Evolutionary conservation across 2,888 invertebrate genomes (phyloP).

Genomic region (Biston betularia): DNA sequence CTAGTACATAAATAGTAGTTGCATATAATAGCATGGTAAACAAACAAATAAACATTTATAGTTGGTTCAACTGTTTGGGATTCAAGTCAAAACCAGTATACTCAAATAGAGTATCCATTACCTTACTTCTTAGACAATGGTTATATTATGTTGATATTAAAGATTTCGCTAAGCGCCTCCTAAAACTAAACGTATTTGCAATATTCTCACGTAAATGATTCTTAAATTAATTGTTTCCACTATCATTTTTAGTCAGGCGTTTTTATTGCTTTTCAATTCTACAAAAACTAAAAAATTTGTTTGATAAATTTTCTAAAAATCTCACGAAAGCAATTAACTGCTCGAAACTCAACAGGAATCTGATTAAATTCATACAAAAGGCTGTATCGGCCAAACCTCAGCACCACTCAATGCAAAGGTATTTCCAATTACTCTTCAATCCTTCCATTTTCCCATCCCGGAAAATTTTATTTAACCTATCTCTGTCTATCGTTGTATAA

Average conservation of each 20-base stretch:
- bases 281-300: background rate
- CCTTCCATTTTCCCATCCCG: constrained; percentile 79
- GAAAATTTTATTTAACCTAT: constrained; percentile 74
- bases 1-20: too few relatives aligned
- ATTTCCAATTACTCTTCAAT: constrained; percentile 86
- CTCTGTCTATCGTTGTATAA: constrained; percentile 58
- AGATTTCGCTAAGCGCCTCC: background rate
- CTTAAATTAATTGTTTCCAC: too few relatives aligned
- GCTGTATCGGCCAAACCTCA: constrained; percentile 75
- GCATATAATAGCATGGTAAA: too few relatives aligned
- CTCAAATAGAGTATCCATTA: too few relatives aligned
- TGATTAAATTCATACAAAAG: constrained; percentile 81
- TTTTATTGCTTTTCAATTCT: background rate
- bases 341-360: constrained; percentile 64
- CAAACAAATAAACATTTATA: too few relatives aligned
- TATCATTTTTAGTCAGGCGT: background rate
- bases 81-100: too few relatives aligned
- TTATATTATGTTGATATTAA: background rate
- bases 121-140: too few relatives aligned
- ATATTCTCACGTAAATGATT: background rate
- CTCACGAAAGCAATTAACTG: constrained; percentile 70
- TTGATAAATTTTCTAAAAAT: background rate
- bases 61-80: too few relatives aligned
- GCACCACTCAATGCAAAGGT: constrained; percentile 80
- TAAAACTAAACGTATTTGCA: too few relatives aligned